phyloP scores from a whole-genome alignment of 2,113 vertebrate species.

The Merops nubicus region DNA sequence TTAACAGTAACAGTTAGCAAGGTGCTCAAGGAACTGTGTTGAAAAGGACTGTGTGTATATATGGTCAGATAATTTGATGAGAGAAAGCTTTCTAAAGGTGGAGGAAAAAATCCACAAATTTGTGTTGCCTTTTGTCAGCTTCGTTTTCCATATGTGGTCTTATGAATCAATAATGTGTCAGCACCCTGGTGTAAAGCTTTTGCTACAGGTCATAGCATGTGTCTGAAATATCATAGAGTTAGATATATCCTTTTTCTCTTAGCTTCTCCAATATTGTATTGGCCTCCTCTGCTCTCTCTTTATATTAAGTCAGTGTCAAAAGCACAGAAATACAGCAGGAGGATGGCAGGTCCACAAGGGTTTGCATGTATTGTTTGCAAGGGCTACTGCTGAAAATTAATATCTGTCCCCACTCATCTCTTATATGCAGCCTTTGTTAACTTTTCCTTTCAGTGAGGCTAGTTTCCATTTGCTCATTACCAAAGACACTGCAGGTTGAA shows the following conservation, averaged over 20 bases:
- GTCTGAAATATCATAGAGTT: conserved; percentile 49
- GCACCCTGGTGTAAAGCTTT: conserved; percentile 54
- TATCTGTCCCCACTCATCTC: neutral
- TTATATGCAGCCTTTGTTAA: neutral
- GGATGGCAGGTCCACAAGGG: neutral
- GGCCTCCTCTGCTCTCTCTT: conserved; percentile 15
- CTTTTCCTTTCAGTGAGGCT: neutral
- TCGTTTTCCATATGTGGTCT: conserved; percentile 6
- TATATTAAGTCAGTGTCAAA: conserved; percentile 9
- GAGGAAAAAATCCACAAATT: neutral
- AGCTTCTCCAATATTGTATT: conserved; percentile 21
- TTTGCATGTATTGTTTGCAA: neutral
- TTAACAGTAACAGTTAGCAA: neutral
- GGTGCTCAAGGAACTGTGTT: neutral
- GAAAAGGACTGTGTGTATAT: neutral
- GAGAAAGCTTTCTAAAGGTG: neutral
- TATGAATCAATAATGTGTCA: conserved; percentile 55
- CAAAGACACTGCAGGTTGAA: neutral
- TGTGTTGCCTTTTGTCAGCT: neutral
- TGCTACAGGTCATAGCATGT: conserved; percentile 48
- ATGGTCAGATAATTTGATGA: neutral
- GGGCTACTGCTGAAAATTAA: neutral
- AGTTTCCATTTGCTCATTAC: neutral
- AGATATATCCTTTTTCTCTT: conserved; percentile 39
- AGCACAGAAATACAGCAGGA: neutral